Base-by-base conservation (phyloP, 2,888 invertebrate genomes). In the Nysson spinosus region DNA sequence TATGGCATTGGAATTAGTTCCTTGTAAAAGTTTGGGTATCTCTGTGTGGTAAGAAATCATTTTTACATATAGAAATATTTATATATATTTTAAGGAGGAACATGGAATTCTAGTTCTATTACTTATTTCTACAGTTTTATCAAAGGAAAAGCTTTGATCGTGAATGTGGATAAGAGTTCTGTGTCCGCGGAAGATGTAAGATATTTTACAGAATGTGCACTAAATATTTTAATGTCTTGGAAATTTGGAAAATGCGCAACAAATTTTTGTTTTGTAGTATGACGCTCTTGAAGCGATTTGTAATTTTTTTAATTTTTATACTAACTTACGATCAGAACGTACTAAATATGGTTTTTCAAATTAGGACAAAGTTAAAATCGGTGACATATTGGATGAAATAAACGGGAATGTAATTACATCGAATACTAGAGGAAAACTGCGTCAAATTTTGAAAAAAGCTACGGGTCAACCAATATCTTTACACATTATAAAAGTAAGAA, bases 181-280 rank as follows among this genome's bases (percentile, higher is more conserved):
- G 91, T 92, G 9, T 91, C 90, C 50, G 90, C 90, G 37, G 92
- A 93, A 88, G 89, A 90, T 85, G 92, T 92, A 88, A 89, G 89
- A 85, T 58, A 24, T 20, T 32, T 7, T 35, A 30, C 28, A 7
- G 12, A 37, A 37, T 16, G n/a, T n/a, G n/a, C n/a, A n/a, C n/a
- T n/a, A n/a, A n/a, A n/a, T 12, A 2, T 16, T 40, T 22, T 7
- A 7, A 46, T n/a, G n/a, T n/a, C n/a, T n/a, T n/a, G n/a, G n/a
- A n/a, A n/a, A n/a, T n/a, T n/a, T n/a, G n/a, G n/a, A n/a, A n/a
- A n/a, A n/a, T n/a, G n/a, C n/a, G n/a, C n/a, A n/a, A 52, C 19
- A 28, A 35, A 42, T 16, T 4, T 9, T 30, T 40, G 2, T 4
- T 17, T 16, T 22, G 28, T 20, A 20, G 16, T 44, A 14, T n/a